Evolutionary conservation across 2,888 invertebrate genomes (phyloP), one percentile per base, ranked within the genome.

Genomic region (Cheilosia impressa): DNA sequence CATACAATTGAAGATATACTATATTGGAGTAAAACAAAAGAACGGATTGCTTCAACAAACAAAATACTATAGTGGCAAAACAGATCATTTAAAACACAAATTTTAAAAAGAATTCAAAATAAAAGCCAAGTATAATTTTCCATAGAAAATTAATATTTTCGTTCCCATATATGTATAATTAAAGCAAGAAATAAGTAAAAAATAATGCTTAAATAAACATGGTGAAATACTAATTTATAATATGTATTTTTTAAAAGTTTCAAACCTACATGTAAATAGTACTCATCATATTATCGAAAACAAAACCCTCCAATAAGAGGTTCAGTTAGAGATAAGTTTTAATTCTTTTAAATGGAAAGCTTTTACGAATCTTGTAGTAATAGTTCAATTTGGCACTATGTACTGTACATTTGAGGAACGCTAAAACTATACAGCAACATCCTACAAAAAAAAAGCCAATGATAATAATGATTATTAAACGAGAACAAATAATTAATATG

Each of bases 281-380:
- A 53, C 27, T 34, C 41, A 13, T 53, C 13, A 34, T 69, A 43
- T 69, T 65, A 63, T 55, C 38, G 66, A 52, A 65, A 45, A 38
- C 24, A 50, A 17, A 60, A 19, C 19, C 31, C 27, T 47, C 24
- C 41, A 75, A 57, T 47, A 15, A 43, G 24, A 52, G 34, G 34
- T 17, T 17, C 1, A 50, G 47, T 22, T 0, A 43, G 17, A 63
- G 38, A 38, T 27, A 45, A 41, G 34, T 58, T 52, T 47, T 50
- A 9, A 58, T 89, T 90, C 87, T 88, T 88, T 90, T 90, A 90
- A 90, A 90, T 90, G 89, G 89, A 89, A 88, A 89, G 84, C 89
- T 89, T 90, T 88, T 91, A 89, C 88, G 88, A 52, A 19, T 60
- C 47, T 15, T 58, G 10, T 43, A 43, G 15, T 65, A 38, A 47